Evolutionary conservation across 2,113 vertebrate species (phyloP).

Genomic region (Melozone crissalis): DNA sequence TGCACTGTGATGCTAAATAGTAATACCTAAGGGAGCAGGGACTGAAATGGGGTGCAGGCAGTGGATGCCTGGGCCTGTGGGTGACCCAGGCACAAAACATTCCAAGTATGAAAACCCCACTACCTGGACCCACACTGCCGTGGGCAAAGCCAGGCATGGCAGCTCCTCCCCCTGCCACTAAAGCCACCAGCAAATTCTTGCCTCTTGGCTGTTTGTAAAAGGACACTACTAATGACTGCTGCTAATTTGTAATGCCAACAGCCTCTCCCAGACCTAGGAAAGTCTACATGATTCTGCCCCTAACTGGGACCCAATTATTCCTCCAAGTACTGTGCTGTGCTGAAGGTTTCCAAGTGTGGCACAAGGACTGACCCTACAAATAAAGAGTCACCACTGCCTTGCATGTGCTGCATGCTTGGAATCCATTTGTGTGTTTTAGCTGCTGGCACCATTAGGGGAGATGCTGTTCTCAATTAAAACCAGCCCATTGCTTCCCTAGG

Average conservation of each 20-base stretch:
- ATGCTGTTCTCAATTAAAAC: constrained; percentile 69
- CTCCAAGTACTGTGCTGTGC: not conserved
- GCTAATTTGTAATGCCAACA: not conserved
- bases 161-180: not conserved
- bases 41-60: not conserved
- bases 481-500: constrained; percentile 40
- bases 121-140: constrained; percentile 40
- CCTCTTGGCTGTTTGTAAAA: not conserved
- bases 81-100: constrained; percentile 15
- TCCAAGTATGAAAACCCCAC: not conserved
- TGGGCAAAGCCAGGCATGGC: not conserved
- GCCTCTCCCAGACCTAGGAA: not conserved
- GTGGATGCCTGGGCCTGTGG: not conserved
- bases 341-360: not conserved
- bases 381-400: not conserved
- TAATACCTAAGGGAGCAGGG: not conserved
- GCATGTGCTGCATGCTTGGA: constrained; percentile 38
- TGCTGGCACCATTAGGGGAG: constrained; percentile 45
- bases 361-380: constrained; percentile 1
- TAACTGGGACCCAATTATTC: not conserved
- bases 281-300: not conserved
- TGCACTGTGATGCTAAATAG: not conserved
- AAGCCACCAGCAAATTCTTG: not conserved
- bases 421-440: constrained; percentile 15
- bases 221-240: not conserved